phyloP scores from a whole-genome alignment of 2,113 vertebrate species.

The Geothlypis trichas region DNA sequence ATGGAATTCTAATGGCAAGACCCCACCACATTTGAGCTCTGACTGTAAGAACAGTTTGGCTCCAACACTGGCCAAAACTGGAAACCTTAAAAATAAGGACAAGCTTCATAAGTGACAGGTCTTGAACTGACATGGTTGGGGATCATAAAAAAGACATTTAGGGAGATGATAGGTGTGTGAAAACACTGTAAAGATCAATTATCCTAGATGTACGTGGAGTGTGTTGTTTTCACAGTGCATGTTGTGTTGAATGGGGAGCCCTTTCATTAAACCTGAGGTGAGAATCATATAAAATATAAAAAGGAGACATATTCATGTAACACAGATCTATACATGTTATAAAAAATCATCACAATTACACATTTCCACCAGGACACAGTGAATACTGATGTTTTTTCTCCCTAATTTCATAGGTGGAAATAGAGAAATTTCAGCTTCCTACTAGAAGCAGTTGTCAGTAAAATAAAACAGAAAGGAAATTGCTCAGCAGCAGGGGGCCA shows the following conservation, averaged over 20 bases:
- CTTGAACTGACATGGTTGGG: not conserved
- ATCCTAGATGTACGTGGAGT: not conserved
- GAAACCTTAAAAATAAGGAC: not conserved
- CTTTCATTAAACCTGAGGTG: not conserved
- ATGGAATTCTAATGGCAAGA: not conserved
- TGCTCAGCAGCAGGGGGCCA: not conserved
- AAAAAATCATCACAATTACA: not conserved
- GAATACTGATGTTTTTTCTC: not conserved
- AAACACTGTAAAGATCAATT: not conserved
- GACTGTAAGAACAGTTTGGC: not conserved
- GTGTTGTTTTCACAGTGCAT: not conserved
- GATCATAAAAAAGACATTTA: not conserved
- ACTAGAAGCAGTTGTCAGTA: not conserved
- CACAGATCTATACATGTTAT: not conserved
- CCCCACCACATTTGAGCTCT: not conserved
- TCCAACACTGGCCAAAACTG: not conserved
- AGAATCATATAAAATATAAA: not conserved
- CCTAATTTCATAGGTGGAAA: not conserved
- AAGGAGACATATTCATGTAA: not conserved
- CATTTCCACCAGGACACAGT: not conserved
- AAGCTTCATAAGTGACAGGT: not conserved
- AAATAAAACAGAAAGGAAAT: not conserved
- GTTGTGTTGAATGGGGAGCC: not conserved
- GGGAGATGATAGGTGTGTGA: not conserved
- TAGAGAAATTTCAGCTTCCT: not conserved